Conservation (phyloP, 1,140 invertebrate species). For the Rhynchophorus ferrugineus region DNA sequence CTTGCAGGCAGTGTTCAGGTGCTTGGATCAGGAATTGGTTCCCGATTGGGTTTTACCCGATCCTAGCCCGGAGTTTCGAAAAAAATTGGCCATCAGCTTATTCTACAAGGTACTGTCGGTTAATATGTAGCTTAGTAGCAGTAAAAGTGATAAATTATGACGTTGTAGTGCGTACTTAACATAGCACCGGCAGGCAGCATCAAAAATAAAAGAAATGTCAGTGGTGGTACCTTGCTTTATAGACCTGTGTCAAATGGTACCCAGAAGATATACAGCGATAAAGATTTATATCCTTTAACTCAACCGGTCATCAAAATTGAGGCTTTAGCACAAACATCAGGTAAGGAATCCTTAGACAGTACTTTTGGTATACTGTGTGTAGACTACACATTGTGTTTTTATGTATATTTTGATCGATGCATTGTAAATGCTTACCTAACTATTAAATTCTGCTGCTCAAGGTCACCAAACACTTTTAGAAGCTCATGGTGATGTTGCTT, state of each 20-base stretch:
- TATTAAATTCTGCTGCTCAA: too few relatives aligned
- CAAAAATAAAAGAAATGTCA: too few relatives aligned
- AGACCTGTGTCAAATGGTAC: constrained; percentile 61
- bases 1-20: constrained; percentile 49
- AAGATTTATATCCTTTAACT: constrained; percentile 67
- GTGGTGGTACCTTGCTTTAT: constrained; percentile 47
- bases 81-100: constrained; percentile 55
- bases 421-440: too few relatives aligned
- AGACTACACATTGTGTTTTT: not conserved
- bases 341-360: too few relatives aligned
- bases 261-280: constrained; percentile 65
- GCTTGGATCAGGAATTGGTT: constrained; percentile 52
- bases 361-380: not conserved
- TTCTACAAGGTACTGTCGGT: constrained; percentile 56
- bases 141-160: too few relatives aligned
- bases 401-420: too few relatives aligned
- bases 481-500: too few relatives aligned
- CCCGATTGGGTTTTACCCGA: constrained; percentile 56
- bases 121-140: not conserved
- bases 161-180: constrained; percentile 47
- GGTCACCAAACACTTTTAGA: too few relatives aligned
- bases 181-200: constrained; percentile 40
- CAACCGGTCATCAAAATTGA: constrained; percentile 72
- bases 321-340: constrained; percentile 62
- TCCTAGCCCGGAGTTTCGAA: constrained; percentile 56